Evolutionary conservation across 2,797 vertebrate species (phyloP), one percentile per base, ranked within the genome.

Genomic region (Lateolabrax maculatus): DNA sequence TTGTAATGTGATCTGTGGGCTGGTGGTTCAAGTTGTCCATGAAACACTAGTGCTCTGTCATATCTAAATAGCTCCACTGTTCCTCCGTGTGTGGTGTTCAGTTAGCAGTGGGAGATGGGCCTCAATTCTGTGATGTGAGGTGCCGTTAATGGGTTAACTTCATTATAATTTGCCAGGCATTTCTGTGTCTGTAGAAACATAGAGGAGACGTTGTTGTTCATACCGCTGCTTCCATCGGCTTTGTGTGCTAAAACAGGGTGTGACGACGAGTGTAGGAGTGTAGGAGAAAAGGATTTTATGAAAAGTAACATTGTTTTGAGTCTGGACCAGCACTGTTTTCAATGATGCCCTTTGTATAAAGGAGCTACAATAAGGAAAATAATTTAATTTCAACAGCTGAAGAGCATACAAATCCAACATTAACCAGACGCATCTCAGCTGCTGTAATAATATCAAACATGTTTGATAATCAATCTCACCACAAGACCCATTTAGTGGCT

Each of bases 191-290:
- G 71, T 36, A n/a, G 2, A 77, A 84, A 57, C 83, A 93, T 48
- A 93, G 87, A 81, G 84, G 74, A 67, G 68, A 57, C 74, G 80
- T 92, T 92, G 92, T 91, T 87, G 73, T 62, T 58, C 29, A 62
- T 51, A 62, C 85, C 81, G 86, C 85, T 77, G 84, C 88, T 70
- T 81, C 80, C 76, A 49, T 7, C 58, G 76, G 83, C 87, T 92
- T 87, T 89, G 90, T 90, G 85, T 69, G 75, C 75, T 69, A 57
- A 81, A 80, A 66, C 51, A 37, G 86, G 92, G 91, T 70, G 92
- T 88, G 91, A 80, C 87, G 52, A 67, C 2, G 68, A 74, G 84
- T 36, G 93, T 90, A 67, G 91, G 92, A 87, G 88, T 87, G 63
- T 10, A 51, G 66, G 62, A 83, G 74, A 85, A 81, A 62, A 69